phyloP scores from a whole-genome alignment of 2,888 invertebrate genomes.

The Cyclophora punctaria region DNA sequence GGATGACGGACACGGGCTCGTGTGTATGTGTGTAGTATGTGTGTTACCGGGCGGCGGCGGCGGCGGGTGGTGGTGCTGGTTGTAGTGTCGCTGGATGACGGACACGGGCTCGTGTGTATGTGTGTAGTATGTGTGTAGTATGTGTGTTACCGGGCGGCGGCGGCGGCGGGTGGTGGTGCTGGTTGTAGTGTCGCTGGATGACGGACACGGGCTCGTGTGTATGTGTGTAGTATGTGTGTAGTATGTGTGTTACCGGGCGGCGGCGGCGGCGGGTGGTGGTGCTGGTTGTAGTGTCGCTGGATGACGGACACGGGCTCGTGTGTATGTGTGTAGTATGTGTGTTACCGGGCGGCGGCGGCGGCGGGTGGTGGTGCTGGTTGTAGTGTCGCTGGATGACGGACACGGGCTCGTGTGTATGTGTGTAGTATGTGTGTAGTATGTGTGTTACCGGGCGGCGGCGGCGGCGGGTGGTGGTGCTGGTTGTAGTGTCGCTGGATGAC shows the following conservation, averaged over 20 bases:
- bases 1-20: constrained; percentile 48
- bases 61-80: constrained; percentile 39
- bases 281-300: constrained; percentile 57
- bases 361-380: constrained; percentile 42
- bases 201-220: constrained; percentile 47
- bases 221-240: constrained; percentile 23
- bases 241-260: constrained; percentile 15
- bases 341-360: constrained; percentile 16
- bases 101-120: constrained; percentile 44
- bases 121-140: constrained; percentile 21
- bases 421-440: constrained; percentile 18
- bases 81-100: constrained; percentile 60
- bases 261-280: constrained; percentile 27
- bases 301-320: constrained; percentile 50
- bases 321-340: constrained; percentile 4
- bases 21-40: constrained; percentile 17
- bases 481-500: constrained; percentile 63
- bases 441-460: constrained; percentile 15
- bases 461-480: constrained; percentile 34
- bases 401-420: constrained; percentile 38
- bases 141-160: constrained; percentile 15
- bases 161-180: constrained; percentile 29
- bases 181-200: constrained; percentile 61
- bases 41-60: constrained; percentile 15
- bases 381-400: constrained; percentile 61